Percentiles rank a stretch among this genome's conserved stretches.
Evolutionary conservation across 2,888 invertebrate genomes (phyloP).

Genomic region (Noctua janthina): DNA sequence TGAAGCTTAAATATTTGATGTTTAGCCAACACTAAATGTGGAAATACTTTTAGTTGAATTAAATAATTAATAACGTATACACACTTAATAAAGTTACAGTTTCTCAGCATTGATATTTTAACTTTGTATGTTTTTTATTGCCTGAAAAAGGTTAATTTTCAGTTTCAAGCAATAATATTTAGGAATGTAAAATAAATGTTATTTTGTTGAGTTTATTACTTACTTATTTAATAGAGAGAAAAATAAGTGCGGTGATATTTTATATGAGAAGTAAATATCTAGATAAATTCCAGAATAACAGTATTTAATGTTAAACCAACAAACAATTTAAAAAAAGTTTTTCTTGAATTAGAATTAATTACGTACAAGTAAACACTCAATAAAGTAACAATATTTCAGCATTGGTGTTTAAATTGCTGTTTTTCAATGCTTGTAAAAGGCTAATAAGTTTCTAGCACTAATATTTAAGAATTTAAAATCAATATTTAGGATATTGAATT

Average conservation of each 20-base stretch:
- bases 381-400: conserved; percentile 6
- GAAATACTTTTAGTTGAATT: conserved; percentile 8
- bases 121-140: neutral
- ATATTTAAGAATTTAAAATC: neutral
- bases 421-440: neutral
- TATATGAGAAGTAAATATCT: no score
- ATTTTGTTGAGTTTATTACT: neutral
- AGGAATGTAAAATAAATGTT: neutral
- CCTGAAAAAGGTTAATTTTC: neutral
- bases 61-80: neutral
- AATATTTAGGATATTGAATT: neutral
- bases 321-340: neutral
- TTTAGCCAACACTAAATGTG: conserved; percentile 34
- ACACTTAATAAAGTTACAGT: neutral
- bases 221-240: neutral
- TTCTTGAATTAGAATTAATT: conserved; percentile 1
- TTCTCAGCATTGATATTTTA: conserved; percentile 3
- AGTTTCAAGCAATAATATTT: neutral
- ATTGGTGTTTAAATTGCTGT: neutral
- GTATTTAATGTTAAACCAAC: conserved; percentile 14
- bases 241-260: conserved; percentile 10
- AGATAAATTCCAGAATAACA: neutral
- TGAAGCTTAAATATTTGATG: conserved; percentile 41
- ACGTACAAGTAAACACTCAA: conserved; percentile 6
- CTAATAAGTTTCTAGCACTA: neutral